phyloP scores from a whole-genome alignment of 2,888 invertebrate genomes.

The Bedellia somnulentella region DNA sequence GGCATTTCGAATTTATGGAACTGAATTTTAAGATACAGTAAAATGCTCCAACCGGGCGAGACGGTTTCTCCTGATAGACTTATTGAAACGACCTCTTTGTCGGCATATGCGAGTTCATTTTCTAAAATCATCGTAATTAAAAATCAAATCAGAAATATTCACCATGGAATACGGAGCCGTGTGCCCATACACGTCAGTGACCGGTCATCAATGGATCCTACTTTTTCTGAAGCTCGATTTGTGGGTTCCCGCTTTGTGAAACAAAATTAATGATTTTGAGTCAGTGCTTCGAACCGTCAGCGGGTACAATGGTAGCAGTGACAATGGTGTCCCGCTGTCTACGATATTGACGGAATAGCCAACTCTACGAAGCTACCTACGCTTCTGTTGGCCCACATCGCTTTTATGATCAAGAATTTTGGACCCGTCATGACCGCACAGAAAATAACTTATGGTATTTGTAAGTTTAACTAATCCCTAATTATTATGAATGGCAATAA shows the following conservation, averaged over 20 bases:
- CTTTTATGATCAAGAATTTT: constrained; percentile 45
- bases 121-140: constrained; percentile 33
- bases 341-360: constrained; percentile 44
- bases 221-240: constrained; percentile 52
- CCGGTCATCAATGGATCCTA: constrained; percentile 44
- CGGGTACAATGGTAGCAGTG: constrained; percentile 38
- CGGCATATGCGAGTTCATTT: constrained; percentile 12
- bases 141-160: constrained; percentile 33
- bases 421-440: constrained; percentile 33
- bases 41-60: no score
- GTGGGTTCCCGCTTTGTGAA: constrained; percentile 59
- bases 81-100: no score
- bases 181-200: constrained; percentile 39
- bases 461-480: no score
- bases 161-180: constrained; percentile 15
- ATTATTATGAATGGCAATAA: background rate
- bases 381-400: constrained; percentile 28
- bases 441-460: constrained; percentile 32
- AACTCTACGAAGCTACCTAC: constrained; percentile 34
- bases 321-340: constrained; percentile 59
- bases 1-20: no score
- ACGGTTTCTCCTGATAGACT: no score
- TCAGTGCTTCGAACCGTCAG: constrained; percentile 43
- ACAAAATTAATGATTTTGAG: constrained; percentile 60
- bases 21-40: no score